Conservation (phyloP, 2,797 vertebrate genomes). For the Pseudochaenichthys georgianus region DNA sequence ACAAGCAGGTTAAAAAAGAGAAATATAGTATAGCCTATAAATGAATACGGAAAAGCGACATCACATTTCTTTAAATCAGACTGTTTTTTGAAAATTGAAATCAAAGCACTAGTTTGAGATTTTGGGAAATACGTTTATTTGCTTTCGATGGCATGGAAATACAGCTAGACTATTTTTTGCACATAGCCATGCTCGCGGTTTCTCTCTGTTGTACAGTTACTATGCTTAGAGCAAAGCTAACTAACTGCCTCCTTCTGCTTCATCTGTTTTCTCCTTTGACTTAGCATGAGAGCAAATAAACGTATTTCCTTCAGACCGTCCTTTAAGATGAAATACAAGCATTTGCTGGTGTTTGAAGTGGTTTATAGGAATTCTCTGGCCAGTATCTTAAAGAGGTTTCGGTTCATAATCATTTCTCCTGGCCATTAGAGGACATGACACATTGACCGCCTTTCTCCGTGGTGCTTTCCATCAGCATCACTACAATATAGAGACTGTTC, state of each 20-base stretch:
- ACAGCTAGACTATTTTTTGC: not conserved
- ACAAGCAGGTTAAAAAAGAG: too few species aligned
- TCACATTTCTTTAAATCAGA: too few species aligned
- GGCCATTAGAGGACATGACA: constrained; percentile 9
- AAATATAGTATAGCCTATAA: too few species aligned
- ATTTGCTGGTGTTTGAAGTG: not conserved
- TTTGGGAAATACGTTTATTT: not conserved
- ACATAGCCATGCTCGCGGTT: not conserved
- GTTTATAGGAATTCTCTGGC: not conserved
- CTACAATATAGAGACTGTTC: not conserved
- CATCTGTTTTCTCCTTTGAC: not conserved
- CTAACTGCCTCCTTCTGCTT: not conserved
- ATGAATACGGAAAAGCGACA: too few species aligned
- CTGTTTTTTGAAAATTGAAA: too few species aligned
- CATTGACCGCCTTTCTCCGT: constrained; percentile 12
- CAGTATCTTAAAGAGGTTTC: constrained; percentile 1
- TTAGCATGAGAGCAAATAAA: not conserved
- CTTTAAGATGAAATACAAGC: constrained; percentile 3
- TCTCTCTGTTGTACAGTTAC: not conserved
- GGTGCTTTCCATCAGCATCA: constrained; percentile 3
- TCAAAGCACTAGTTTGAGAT: not conserved
- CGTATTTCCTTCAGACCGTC: not conserved
- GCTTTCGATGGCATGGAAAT: too few species aligned
- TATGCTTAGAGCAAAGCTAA: constrained; percentile 10
- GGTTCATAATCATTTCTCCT: constrained; percentile 13